Evolutionary conservation across 2,113 vertebrate species (phyloP).

Genomic region (Larimichthys crocea): DNA sequence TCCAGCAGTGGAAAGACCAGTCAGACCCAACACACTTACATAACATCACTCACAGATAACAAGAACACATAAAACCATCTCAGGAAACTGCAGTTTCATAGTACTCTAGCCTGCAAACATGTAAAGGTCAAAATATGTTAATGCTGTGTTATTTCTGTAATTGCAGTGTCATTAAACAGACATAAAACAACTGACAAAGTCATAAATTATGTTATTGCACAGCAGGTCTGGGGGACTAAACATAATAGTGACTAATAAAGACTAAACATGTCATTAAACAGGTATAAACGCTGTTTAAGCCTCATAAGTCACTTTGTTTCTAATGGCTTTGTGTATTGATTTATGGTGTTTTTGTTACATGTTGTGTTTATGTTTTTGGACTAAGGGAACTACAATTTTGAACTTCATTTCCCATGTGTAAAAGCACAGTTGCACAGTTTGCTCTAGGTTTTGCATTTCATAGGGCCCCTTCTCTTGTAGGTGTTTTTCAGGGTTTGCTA

Average conservation of each 20-base stretch:
- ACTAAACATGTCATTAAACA: constrained; percentile 54
- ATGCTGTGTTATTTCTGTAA: constrained; percentile 57
- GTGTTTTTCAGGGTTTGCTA: not conserved
- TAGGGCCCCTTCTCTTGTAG: not conserved
- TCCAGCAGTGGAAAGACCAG: constrained; percentile 72
- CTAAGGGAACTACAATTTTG: not conserved
- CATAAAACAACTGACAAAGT: constrained; percentile 36
- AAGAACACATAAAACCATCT: constrained; percentile 25
- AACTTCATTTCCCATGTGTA: not conserved
- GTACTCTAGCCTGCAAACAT: constrained; percentile 19
- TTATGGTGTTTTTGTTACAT: not conserved
- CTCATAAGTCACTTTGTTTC: constrained; percentile 15
- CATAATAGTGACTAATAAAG: constrained; percentile 37
- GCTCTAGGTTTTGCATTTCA: not conserved
- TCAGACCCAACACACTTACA: constrained; percentile 57
- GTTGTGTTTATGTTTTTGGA: not conserved
- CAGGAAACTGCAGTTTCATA: constrained; percentile 2
- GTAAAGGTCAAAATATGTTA: constrained; percentile 54
- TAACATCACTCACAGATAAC: constrained; percentile 47
- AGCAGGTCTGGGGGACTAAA: constrained; percentile 33
- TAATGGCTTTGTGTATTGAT: not conserved
- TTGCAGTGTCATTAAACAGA: constrained; percentile 58
- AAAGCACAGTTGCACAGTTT: not conserved
- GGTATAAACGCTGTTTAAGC: constrained; percentile 39
- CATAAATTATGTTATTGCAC: constrained; percentile 53